Evolutionary conservation across 2,113 vertebrate species (phyloP).

Genomic region (Gavia stellata): DNA sequence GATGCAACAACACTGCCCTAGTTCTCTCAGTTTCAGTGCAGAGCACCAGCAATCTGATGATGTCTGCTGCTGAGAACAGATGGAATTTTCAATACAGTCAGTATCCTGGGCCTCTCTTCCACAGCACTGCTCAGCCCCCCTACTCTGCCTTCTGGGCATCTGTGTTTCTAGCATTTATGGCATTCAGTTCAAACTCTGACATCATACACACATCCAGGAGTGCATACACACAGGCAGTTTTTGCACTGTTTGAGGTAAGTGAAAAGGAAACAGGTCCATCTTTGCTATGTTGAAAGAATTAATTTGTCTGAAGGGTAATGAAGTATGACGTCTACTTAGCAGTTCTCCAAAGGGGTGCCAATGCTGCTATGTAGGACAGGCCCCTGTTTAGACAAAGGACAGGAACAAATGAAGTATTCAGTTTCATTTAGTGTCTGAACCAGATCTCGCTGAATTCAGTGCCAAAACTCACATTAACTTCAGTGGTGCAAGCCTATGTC

Average conservation of each 20-base stretch:
- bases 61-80: not conserved
- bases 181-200: not conserved
- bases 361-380: not conserved
- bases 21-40: not conserved
- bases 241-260: not conserved
- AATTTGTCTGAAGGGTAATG: not conserved
- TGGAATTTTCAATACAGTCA: not conserved
- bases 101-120: not conserved
- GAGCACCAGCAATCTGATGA: not conserved
- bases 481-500: not conserved
- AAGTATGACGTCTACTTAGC: not conserved
- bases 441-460: not conserved
- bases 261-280: not conserved
- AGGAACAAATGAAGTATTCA: not conserved
- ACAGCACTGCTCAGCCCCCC: not conserved
- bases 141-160: not conserved
- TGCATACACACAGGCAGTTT: not conserved
- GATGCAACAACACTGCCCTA: not conserved
- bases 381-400: not conserved
- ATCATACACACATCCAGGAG: not conserved
- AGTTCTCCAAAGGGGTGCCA: not conserved
- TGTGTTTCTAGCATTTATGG: not conserved
- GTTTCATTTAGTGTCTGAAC: not conserved
- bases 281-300: not conserved
- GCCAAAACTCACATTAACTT: not conserved